phyloP scores from a whole-genome alignment of 2,888 invertebrate genomes.

The Sphinx pinastri region DNA sequence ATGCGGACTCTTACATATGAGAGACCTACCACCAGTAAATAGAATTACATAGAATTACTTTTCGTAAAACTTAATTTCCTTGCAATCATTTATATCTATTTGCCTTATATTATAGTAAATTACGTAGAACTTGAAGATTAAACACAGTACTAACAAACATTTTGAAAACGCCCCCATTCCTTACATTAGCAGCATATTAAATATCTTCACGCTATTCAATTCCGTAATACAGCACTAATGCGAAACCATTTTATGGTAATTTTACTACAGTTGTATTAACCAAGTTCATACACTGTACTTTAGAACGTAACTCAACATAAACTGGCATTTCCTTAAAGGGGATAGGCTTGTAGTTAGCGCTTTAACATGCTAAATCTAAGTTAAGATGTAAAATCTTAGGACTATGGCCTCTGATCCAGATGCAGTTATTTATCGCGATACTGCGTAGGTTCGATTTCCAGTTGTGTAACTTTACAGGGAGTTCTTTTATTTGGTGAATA shows the following conservation, averaged over 20 bases:
- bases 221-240: constrained; percentile 6
- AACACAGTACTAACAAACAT: not conserved
- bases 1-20: no score
- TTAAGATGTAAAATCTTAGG: not conserved
- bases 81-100: no score
- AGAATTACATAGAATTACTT: no score
- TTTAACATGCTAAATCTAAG: constrained; percentile 1
- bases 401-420: no score
- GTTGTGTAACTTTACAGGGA: no score
- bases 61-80: no score
- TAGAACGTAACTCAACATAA: constrained; percentile 39
- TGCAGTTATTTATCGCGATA: no score
- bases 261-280: constrained; percentile 14
- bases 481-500: no score
- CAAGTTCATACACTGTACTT: constrained; percentile 22
- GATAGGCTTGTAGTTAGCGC: constrained; percentile 8
- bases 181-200: constrained; percentile 4
- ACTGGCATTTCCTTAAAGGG: not conserved
- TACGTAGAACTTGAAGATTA: no score
- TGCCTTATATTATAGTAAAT: no score
- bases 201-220: constrained; percentile 14
- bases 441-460: no score
- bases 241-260: constrained; percentile 20
- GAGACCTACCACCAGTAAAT: no score
- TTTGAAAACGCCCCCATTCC: not conserved